Evolutionary conservation across 1,140 invertebrate genomes (phyloP), one percentile per base, ranked within the genome.

Genomic region (Sycophila sp.): DNA sequence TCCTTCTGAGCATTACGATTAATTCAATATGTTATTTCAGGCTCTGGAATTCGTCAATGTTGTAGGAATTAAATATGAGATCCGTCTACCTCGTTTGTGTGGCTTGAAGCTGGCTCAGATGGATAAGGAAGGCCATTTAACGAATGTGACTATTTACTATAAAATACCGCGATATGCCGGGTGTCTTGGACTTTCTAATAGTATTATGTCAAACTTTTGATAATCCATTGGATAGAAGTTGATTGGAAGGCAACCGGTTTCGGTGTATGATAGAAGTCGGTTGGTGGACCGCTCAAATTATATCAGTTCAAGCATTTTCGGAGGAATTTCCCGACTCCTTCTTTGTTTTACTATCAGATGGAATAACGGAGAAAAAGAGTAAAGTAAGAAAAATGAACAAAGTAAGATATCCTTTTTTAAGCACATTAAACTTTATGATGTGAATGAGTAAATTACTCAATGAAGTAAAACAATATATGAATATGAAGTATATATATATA

Each of bases 161-260:
- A 30, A 96, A 94, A 80, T 99, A 98, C 83, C 98, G 99, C 86
- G 97, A 99, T 86, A 96, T 99, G 92, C 91, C 95, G 3, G 96
- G 97, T 87, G 96, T 99, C 0, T 90, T 98, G 47, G 98, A 99
- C 86, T 99, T 99, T 85, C 87, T 99, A n/a, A n/a, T n/a, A 15
- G 95, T 99, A 17, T 87, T 99, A 51, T 90, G 92, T 59, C 96
- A 98, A 82, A 94, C 92, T 53, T 99, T 96, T 84, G 94, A 97
- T 69, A 89, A 90, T 36, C 94, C 95, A 0, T 89, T 94, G 55
- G 87, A 89, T 22, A 88, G 94, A 55, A 91, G 91, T 74, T 98
- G 96, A 96, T 87, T 90, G 81, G 85, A 93, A 83, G 94, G 92
- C 22, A 91, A 94, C 81, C 84, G 92, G 55, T 98, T 98, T 84